Evolutionary conservation across 92 coral and sea anemone species (phyloP).

Genomic region (Phymanthus crucifer): DNA sequence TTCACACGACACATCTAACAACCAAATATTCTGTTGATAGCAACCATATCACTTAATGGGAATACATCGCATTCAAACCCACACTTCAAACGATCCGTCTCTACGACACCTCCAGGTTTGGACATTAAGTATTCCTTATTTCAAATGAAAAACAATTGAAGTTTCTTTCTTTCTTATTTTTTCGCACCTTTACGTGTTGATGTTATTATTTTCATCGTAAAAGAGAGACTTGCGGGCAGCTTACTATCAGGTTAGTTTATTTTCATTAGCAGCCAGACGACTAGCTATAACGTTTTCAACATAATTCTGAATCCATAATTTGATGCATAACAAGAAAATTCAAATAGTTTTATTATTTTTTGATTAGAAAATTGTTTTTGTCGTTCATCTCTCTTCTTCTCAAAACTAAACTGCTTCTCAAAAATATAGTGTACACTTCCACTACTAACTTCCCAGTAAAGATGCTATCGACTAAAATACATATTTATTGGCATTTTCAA

Average conservation of each 20-base stretch:
- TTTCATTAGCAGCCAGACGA: no score
- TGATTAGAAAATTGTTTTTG: neutral
- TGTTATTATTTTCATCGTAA: no score
- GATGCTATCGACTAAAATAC: neutral
- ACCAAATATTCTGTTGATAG: conserved; percentile 14
- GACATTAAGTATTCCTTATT: neutral
- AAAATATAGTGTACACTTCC: neutral
- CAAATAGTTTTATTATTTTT: neutral
- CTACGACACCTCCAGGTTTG: conserved; percentile 7
- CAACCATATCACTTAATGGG: neutral
- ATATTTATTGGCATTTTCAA: neutral
- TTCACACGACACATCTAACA: neutral
- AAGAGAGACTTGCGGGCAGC: no score
- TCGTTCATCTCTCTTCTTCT: neutral
- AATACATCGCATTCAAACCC: neutral
- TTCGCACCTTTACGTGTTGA: neutral
- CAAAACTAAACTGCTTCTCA: neutral
- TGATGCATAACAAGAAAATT: no score
- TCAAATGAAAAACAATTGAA: neutral
- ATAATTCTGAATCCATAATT: no score
- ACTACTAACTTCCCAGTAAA: neutral
- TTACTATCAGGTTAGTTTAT: no score
- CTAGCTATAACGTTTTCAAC: no score
- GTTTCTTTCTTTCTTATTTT: neutral
- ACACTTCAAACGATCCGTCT: neutral